Percentiles rank a stretch among this genome's conserved stretches.
Conservation (phyloP, 2,797 vertebrate genomes). For the Enteromius unitaeniatus region DNA sequence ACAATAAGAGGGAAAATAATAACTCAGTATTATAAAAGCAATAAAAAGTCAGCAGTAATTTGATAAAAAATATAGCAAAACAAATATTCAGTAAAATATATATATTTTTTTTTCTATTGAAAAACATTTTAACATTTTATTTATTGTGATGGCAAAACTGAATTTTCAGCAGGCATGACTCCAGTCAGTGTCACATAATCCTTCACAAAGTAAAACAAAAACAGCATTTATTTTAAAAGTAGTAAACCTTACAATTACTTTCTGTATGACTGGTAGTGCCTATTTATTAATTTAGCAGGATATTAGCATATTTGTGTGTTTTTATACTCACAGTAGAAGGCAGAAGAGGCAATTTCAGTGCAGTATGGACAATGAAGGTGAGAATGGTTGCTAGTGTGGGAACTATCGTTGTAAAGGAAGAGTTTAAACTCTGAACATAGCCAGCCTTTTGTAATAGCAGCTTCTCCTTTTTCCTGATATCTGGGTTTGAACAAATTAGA, state of each 20-base stretch:
- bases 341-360: slow-evolving; percentile 68
- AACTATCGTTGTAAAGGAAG: slow-evolving; percentile 70
- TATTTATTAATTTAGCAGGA: not conserved
- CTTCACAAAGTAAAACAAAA: not conserved
- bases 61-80: not conserved
- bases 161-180: not conserved
- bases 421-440: slow-evolving; percentile 80
- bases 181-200: not conserved
- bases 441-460: slow-evolving; percentile 71
- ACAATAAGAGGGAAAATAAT: slow-evolving; percentile 25
- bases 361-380: slow-evolving; percentile 81
- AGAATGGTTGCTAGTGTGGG: slow-evolving; percentile 76
- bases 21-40: not conserved
- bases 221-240: not conserved
- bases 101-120: not conserved
- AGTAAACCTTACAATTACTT: not conserved
- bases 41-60: not conserved
- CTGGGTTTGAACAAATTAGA: slow-evolving; percentile 63
- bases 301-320: not conserved
- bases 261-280: not conserved
- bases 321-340: slow-evolving; percentile 68
- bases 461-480: slow-evolving; percentile 76
- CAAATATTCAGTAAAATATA: not conserved
- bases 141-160: not conserved
- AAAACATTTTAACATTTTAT: not conserved